These are phyloP conservation scores for Fulmarus glacialis DNA, from an alignment of 2,113 vertebrate species.

Conservation along the genomic window DNA sequence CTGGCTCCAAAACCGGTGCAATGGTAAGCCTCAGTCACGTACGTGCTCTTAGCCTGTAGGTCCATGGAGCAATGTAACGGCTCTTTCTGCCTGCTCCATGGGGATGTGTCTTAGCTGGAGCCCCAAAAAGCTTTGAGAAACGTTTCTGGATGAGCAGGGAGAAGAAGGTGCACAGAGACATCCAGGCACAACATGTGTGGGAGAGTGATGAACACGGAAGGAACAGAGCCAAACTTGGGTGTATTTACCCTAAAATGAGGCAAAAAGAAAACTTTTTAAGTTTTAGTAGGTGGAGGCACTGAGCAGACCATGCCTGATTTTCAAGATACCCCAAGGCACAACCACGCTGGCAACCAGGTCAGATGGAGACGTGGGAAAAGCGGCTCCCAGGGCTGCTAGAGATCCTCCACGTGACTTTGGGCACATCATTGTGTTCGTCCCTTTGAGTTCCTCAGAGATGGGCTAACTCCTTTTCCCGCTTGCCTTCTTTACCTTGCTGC, in stretches of 20 bases:
- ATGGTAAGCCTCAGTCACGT: accelerated
- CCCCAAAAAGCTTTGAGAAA: not conserved
- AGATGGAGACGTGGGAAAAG: not conserved
- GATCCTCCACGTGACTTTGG: not conserved
- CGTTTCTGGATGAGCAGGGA: not conserved
- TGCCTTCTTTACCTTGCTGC: not conserved
- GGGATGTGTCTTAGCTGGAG: not conserved
- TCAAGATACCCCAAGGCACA: not conserved
- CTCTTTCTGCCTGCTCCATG: accelerated
- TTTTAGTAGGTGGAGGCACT: not conserved
- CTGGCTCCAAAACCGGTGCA: accelerated
- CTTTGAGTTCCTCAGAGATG: not conserved
- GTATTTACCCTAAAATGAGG: not conserved
- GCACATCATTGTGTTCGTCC: not conserved
- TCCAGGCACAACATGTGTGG: not conserved
- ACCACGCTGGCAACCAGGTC: accelerated
- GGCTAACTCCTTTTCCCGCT: not conserved
- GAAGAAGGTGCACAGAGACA: not conserved
- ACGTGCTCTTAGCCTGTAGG: not conserved
- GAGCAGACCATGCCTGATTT: not conserved
- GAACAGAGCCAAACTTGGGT: not conserved
- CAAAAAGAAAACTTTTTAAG: not conserved
- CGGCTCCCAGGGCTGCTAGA: not conserved
- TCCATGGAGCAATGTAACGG: accelerated
- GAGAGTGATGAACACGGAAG: not conserved